Percentiles rank a stretch among this genome's conserved stretches.
Evolutionary conservation across 2,797 vertebrate species (phyloP).

Genomic region (Anguilla anguilla): DNA sequence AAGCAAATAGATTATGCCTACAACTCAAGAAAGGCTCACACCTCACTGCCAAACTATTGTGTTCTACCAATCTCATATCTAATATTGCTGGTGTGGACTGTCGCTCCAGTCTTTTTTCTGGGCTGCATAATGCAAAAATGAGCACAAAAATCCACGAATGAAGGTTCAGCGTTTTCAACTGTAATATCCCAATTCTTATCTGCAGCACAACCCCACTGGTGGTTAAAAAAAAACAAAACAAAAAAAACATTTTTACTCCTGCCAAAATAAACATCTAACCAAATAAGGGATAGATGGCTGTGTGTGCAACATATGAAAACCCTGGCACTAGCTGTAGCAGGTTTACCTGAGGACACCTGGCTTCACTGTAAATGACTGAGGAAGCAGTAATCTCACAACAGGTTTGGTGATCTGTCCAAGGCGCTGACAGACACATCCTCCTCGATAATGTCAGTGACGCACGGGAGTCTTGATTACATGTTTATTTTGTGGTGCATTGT

Average conservation of each 20-base stretch:
- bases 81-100: not conserved
- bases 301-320: not conserved
- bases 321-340: not conserved
- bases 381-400: not conserved
- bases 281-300: not conserved
- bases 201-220: not conserved
- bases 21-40: not conserved
- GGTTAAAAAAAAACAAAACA: not conserved
- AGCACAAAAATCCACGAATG: not conserved
- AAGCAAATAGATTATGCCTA: not conserved
- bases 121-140: not conserved
- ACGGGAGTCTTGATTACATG: not conserved
- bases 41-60: not conserved
- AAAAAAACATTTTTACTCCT: not conserved
- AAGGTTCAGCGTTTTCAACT: not conserved
- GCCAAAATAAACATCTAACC: not conserved
- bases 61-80: not conserved
- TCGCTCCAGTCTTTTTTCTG: not conserved
- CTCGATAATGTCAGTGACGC: not conserved
- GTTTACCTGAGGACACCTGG: not conserved
- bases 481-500: not conserved
- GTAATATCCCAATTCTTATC: not conserved
- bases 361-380: not conserved
- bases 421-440: slow-evolving; percentile 56
- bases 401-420: slow-evolving; percentile 59